Base-by-base conservation (phyloP, 2,888 invertebrate genomes). In the Synergus japonicus region DNA sequence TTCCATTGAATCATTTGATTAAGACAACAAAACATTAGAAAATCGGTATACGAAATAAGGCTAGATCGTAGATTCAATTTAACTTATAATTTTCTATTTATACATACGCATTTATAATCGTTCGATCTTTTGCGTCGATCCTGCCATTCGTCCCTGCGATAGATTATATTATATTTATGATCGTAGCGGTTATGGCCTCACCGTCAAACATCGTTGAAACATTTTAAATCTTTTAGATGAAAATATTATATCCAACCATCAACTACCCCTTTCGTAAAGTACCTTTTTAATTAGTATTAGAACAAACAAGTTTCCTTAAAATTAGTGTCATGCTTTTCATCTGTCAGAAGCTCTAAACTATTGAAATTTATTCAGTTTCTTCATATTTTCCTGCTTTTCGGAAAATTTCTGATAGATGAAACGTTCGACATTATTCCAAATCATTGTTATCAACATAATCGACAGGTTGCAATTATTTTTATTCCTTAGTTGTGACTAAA, bases 401-500 rank as follows among this genome's bases (percentile, higher is more conserved):
- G 5, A 37, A 37, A 5, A 54, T n/a, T 54, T 54, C 54, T 54
- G 54, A 54, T 54, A 8, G n/a, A 73, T 46, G 29, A 73, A 29
- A 41, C 10, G 15, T 49, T 37, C 29, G 54, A 54, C 73, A 54
- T 43, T 49, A n/a, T 64, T 69, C 44, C 1, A 77, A 44, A 77
- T 64, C 44, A 46, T 64, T 37, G 49, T 77, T 77, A 65, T 49
- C 15, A 77, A 65, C 18, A 66, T 15, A 76, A 76, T 46, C 29
- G 78, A 58, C 66, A 76, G 73, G 64, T 78, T 65, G 73, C 76
- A 73, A 15, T 76, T 77, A 69, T 79, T 77, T 79, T 77, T 60
- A 18, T 80, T 77, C 46, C 41, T 69, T 18, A 69, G 2, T 54
- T 73, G 49, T 58, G n/a, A 78, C 64, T 67, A 64, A 77, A 78